Conservation (phyloP, 2,888 invertebrate genomes). For the Clunio marinus region DNA sequence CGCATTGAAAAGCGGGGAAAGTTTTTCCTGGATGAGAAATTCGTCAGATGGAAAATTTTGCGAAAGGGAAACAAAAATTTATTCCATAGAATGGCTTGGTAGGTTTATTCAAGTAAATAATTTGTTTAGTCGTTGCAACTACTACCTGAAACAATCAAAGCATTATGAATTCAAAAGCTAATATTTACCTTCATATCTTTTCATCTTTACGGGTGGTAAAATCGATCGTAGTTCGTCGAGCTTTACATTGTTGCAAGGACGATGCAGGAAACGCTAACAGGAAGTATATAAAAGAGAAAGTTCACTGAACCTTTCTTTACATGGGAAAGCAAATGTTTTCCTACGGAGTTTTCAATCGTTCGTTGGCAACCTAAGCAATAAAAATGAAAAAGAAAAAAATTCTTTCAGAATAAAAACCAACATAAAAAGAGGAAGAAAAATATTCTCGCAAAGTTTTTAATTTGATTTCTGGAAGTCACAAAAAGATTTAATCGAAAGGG, state of each 20-base stretch:
- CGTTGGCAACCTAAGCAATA: too few relatives aligned
- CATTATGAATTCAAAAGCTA: background rate
- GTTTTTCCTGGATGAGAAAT: background rate
- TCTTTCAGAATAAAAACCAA: background rate
- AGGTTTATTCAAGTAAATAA: too few relatives aligned
- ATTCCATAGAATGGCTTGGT: too few relatives aligned
- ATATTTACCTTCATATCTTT: background rate
- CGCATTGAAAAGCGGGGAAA: slow-evolving; percentile 6
- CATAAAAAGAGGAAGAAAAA: background rate
- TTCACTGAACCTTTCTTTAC: background rate
- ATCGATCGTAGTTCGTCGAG: background rate
- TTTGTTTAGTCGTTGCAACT: too few relatives aligned
- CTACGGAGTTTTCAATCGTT: background rate
- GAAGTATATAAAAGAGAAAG: background rate
- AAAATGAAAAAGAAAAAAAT: background rate
- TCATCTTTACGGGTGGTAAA: background rate
- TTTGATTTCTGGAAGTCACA: too few relatives aligned
- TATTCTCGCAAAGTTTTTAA: too few relatives aligned
- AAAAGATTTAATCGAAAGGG: too few relatives aligned
- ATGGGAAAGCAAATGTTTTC: background rate
- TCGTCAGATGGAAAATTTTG: background rate
- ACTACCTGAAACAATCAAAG: too few relatives aligned
- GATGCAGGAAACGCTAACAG: slow-evolving; percentile 6
- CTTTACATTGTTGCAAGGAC: slow-evolving; percentile 15
- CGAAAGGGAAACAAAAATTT: background rate